phyloP scores from a whole-genome alignment of 2,888 invertebrate genomes.

The Nyleta sp. region DNA sequence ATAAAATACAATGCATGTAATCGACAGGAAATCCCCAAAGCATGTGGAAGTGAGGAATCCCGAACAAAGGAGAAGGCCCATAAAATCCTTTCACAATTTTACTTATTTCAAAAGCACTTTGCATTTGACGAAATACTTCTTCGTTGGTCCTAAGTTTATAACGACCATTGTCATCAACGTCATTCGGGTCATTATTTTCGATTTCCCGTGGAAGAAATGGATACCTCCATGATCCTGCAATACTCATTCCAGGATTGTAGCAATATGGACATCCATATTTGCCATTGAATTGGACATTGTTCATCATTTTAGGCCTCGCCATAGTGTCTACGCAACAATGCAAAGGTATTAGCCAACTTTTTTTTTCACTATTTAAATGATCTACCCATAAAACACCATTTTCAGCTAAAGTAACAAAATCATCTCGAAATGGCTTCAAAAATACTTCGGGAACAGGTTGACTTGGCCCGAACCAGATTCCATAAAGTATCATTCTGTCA shows the following conservation, averaged over 20 bases:
- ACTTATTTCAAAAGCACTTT: neutral
- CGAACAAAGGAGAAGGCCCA: constrained; percentile 10
- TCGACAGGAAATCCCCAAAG: constrained; percentile 22
- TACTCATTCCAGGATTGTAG: constrained; percentile 9
- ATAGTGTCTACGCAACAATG: constrained; percentile 18
- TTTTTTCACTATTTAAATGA: neutral
- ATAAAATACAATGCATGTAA: constrained; percentile 7
- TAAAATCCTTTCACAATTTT: constrained; percentile 14
- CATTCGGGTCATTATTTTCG: too few relatives aligned
- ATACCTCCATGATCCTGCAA: constrained; percentile 23
- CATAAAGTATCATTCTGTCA: constrained; percentile 18
- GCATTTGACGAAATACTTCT: constrained; percentile 6
- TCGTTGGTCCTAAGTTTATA: neutral
- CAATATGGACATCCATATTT: constrained; percentile 25
- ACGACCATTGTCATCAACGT: neutral
- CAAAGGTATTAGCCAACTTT: constrained; percentile 11
- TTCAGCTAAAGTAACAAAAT: neutral
- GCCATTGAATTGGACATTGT: constrained; percentile 23
- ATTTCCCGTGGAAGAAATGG: constrained; percentile 3
- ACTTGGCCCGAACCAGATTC: constrained; percentile 27
- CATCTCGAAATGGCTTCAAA: constrained; percentile 11
- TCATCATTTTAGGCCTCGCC: constrained; percentile 26
- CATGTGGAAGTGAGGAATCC: constrained; percentile 12
- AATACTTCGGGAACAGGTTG: constrained; percentile 7
- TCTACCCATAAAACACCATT: constrained; percentile 21